These are phyloP conservation scores for Xylota segnis DNA, from an alignment of 2,888 invertebrate genomes.

Conservation along the genomic window DNA sequence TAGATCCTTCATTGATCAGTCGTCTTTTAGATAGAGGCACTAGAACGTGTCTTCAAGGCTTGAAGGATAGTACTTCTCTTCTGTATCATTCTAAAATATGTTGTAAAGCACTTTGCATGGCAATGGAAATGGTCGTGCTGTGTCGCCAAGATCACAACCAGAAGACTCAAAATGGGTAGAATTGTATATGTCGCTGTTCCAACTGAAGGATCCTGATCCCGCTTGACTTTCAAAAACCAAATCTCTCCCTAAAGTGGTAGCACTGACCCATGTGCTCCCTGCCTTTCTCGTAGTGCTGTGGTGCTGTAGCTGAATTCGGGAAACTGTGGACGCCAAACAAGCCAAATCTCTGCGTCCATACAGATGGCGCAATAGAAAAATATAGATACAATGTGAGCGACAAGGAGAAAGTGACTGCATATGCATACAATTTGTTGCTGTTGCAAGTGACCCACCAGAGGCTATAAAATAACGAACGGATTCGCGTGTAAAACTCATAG, in stretches of 20 bases:
- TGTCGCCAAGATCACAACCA: too few species aligned
- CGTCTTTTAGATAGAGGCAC: too few species aligned
- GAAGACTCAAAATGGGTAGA: too few species aligned
- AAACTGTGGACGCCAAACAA: conserved; percentile 9
- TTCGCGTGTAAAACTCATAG: conserved; percentile 46
- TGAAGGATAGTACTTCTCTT: too few species aligned
- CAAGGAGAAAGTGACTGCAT: conserved; percentile 3
- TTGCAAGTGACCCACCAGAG: conserved; percentile 65
- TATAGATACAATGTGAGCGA: background rate
- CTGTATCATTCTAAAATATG: too few species aligned
- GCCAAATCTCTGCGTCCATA: background rate
- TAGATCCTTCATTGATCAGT: too few species aligned
- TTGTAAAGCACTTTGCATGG: too few species aligned
- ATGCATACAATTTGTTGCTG: conserved; percentile 55
- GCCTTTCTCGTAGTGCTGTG: background rate
- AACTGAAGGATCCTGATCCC: too few species aligned
- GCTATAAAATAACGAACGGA: conserved; percentile 73
- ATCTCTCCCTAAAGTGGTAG: background rate
- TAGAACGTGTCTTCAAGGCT: too few species aligned
- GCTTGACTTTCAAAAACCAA: too few species aligned
- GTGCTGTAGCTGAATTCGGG: background rate
- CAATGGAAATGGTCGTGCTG: too few species aligned
- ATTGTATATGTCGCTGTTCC: too few species aligned
- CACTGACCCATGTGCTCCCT: background rate
- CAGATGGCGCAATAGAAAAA: background rate